phyloP scores from a whole-genome alignment of 2,888 invertebrate genomes.

The Drosophila nigricruria region DNA sequence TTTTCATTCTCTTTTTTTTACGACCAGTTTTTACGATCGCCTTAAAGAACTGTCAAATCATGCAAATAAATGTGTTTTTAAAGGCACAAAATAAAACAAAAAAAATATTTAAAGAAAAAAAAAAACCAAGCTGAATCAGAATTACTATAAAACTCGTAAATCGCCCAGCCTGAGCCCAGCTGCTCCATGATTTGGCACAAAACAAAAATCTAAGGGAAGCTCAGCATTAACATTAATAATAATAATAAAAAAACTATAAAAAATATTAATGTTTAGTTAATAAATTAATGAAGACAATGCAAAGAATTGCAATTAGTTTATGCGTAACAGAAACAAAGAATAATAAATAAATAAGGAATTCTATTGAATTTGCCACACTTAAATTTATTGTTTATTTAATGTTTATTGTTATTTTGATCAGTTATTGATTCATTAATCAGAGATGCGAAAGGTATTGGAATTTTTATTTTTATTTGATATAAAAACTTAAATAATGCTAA shows the following conservation, averaged over 20 bases:
- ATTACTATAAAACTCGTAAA: constrained; percentile 14
- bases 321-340: constrained; percentile 31
- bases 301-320: constrained; percentile 37
- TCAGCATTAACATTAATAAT: constrained; percentile 5
- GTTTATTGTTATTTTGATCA: constrained; percentile 29
- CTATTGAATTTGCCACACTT: constrained; percentile 16
- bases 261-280: constrained; percentile 18
- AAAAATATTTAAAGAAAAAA: not conserved
- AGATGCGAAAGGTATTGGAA: not conserved
- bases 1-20: constrained; percentile 41
- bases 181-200: constrained; percentile 51
- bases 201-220: constrained; percentile 21
- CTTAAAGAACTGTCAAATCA: constrained; percentile 79
- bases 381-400: constrained; percentile 41
- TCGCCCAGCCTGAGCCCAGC: not conserved
- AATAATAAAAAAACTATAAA: constrained; percentile 20
- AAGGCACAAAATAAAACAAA: constrained; percentile 31
- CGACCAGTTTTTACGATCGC: constrained; percentile 63
- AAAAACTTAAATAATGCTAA: not conserved
- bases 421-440: constrained; percentile 39
- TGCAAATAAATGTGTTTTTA: constrained; percentile 76
- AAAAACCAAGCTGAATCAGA: constrained; percentile 20
- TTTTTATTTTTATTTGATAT: not conserved
- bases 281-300: constrained; percentile 41
- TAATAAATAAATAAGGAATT: constrained; percentile 9